Conservation (phyloP, 2,888 invertebrate species). For the Neoscelio sp. region DNA sequence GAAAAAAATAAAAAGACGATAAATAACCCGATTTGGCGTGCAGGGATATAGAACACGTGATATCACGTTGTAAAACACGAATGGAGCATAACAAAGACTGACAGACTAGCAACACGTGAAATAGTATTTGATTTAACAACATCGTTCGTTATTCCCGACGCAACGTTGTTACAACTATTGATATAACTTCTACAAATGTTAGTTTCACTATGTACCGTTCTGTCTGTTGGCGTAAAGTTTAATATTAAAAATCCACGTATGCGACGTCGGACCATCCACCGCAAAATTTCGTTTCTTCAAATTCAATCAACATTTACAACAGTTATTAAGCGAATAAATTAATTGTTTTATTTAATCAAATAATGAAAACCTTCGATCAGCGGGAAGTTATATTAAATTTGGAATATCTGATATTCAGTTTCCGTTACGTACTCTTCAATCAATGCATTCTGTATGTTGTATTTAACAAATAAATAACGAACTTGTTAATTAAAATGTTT, state of each 20-base stretch:
- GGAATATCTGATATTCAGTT: constrained; percentile 4
- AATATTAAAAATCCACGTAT: neutral
- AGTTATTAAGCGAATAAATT: too few relatives aligned
- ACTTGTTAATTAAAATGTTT: constrained; percentile 36
- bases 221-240: constrained; percentile 1
- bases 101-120: constrained; percentile 1
- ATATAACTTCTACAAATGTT: neutral
- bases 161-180: constrained; percentile 7
- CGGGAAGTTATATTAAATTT: constrained; percentile 1
- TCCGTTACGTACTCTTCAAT: neutral
- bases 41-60: too few relatives aligned
- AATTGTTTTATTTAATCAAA: too few relatives aligned
- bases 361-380: constrained; percentile 5
- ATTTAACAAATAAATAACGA: constrained; percentile 20
- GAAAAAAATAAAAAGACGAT: neutral
- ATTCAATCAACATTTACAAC: too few relatives aligned
- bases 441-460: neutral
- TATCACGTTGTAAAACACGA: neutral
- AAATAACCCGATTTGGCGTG: neutral
- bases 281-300: too few relatives aligned
- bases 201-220: neutral
- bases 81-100: neutral
- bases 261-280: too few relatives aligned
- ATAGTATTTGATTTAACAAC: constrained; percentile 1
- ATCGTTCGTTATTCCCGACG: neutral